Conservation (phyloP, 2,113 vertebrate species). For the Pseudois nayaur region DNA sequence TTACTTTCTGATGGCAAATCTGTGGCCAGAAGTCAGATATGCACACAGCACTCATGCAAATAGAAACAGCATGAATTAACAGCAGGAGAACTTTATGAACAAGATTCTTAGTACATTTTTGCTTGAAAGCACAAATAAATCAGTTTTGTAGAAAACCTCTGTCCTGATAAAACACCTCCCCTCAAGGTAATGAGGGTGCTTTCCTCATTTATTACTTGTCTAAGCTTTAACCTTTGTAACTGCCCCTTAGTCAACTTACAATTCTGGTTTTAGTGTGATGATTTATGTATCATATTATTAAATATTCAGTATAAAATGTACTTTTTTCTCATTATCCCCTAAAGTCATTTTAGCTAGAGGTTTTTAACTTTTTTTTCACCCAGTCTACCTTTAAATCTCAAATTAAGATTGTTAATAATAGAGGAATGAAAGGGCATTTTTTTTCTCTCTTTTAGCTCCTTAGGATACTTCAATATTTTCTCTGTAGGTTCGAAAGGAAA, state of each 20-base stretch:
- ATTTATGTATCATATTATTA: slow-evolving; percentile 78
- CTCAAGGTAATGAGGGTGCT: slow-evolving; percentile 27
- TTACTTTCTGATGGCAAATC: neutral
- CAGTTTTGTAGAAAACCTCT: slow-evolving; percentile 61
- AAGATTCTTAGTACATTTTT: slow-evolving; percentile 62
- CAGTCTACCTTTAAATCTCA: slow-evolving; percentile 45
- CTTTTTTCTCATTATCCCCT: slow-evolving; percentile 55
- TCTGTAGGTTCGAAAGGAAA: neutral
- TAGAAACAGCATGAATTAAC: slow-evolving; percentile 47
- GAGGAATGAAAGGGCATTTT: neutral
- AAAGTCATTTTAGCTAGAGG: slow-evolving; percentile 55
- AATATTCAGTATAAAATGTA: slow-evolving; percentile 73
- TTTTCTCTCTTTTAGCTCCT: neutral
- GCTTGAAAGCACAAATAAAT: slow-evolving; percentile 71
- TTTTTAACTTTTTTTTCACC: neutral
- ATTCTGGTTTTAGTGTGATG: slow-evolving; percentile 70
- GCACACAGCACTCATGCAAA: slow-evolving; percentile 19
- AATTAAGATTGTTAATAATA: slow-evolving; percentile 41
- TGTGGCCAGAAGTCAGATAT: slow-evolving; percentile 33
- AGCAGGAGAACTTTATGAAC: slow-evolving; percentile 46
- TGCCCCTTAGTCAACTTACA: slow-evolving; percentile 65
- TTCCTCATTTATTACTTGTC: slow-evolving; percentile 75
- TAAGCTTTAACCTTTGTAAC: slow-evolving; percentile 76
- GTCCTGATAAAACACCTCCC: slow-evolving; percentile 35
- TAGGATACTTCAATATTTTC: neutral